Evolutionary conservation across 2,797 vertebrate genomes (phyloP).

Genomic region (Sparus aurata): DNA sequence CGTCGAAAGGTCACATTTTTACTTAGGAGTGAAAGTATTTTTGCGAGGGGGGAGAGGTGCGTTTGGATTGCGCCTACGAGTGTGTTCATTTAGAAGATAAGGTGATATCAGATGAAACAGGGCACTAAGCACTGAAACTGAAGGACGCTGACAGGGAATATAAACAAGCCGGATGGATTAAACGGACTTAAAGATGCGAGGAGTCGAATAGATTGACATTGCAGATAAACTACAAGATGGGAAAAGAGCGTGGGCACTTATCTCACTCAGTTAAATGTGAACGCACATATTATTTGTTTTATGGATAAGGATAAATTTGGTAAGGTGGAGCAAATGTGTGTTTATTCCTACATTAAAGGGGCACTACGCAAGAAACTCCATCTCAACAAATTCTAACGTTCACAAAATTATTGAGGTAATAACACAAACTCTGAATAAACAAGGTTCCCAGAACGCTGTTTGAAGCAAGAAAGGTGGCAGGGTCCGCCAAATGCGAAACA

Average conservation of each 20-base stretch:
- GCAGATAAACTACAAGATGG: neutral
- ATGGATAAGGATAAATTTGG: too few relatives aligned
- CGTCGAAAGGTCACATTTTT: constrained; percentile 2
- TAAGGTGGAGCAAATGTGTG: too few relatives aligned
- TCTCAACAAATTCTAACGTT: too few relatives aligned
- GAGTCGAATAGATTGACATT: neutral
- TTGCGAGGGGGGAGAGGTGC: neutral
- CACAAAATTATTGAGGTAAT: too few relatives aligned
- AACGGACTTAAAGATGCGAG: neutral
- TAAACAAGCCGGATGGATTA: neutral
- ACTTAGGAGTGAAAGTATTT: neutral
- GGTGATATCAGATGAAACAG: constrained; percentile 17
- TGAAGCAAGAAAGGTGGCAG: too few relatives aligned
- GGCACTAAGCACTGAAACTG: neutral
- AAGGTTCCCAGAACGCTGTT: too few relatives aligned
- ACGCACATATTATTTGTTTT: too few relatives aligned
- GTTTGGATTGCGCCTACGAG: constrained; percentile 8
- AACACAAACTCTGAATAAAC: too few relatives aligned
- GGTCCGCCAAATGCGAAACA: too few relatives aligned
- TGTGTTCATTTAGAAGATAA: constrained; percentile 17
- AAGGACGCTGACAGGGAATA: neutral
- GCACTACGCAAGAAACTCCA: too few relatives aligned
- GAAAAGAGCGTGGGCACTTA: neutral
- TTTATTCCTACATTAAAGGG: too few relatives aligned
- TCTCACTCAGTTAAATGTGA: neutral